These are phyloP conservation scores for Euleptes europaea DNA, from an alignment of 2,113 vertebrate species.

Conservation along the genomic window DNA sequence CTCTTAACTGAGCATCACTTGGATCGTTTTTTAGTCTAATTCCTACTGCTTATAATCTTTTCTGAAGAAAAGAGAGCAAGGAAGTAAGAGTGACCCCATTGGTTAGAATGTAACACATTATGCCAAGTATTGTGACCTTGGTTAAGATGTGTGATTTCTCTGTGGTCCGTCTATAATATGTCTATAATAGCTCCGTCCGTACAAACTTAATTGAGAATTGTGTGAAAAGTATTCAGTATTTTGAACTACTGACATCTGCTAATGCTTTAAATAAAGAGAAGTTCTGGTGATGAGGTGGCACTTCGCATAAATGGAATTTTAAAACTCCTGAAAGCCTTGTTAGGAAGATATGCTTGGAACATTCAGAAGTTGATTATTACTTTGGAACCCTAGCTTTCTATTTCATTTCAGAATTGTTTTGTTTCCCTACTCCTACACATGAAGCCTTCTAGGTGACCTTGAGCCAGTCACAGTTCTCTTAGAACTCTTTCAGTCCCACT, in stretches of 20 bases:
- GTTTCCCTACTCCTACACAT: too few species aligned
- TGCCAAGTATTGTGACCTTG: neutral
- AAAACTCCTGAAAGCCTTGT: neutral
- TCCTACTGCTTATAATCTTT: neutral
- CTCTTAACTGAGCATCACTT: neutral
- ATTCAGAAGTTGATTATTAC: neutral
- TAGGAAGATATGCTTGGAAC: neutral
- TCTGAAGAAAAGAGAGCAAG: neutral
- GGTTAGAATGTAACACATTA: neutral
- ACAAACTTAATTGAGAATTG: neutral
- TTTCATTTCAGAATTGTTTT: too few species aligned
- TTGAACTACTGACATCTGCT: neutral
- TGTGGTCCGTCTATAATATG: neutral
- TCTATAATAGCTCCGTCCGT: neutral
- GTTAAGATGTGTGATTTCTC: neutral
- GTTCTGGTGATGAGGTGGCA: neutral
- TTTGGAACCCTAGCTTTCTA: too few species aligned
- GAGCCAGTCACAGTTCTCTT: too few species aligned
- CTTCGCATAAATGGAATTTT: neutral
- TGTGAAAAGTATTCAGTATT: neutral
- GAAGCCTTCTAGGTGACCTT: too few species aligned
- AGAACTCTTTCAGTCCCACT: too few species aligned
- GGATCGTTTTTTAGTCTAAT: neutral
- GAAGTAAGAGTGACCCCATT: neutral
- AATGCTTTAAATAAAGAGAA: conserved; percentile 3